Percentiles rank a stretch among this genome's conserved stretches.
Evolutionary conservation across 2,113 vertebrate genomes (phyloP).

Genomic region (Myanophis thanlyinensis): DNA sequence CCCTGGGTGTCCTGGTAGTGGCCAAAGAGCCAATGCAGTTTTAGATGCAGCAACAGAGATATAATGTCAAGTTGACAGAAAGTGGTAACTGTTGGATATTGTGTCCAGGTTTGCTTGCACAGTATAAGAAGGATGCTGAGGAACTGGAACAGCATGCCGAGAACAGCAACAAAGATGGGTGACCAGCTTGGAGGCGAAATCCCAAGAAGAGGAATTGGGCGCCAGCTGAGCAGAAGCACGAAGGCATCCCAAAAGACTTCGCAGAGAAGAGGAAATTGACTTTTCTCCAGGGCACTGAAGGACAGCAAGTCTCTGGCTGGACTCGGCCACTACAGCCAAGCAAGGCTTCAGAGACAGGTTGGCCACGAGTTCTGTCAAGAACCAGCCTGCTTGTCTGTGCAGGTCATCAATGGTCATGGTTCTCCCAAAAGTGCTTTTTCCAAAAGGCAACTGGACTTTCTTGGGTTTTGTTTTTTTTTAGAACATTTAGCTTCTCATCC

Average conservation of each 20-base stretch:
- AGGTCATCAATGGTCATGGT: not conserved
- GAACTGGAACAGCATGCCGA: not conserved
- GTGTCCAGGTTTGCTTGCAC: not conserved
- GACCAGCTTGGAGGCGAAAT: not conserved
- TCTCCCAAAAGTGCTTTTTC: not conserved
- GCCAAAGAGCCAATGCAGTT: not conserved
- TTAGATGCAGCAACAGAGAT: not conserved
- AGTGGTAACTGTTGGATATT: not conserved
- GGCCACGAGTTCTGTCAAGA: not conserved
- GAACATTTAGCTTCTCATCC: not conserved
- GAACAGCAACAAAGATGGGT: not conserved
- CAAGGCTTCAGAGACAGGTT: not conserved
- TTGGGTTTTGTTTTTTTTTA: not conserved
- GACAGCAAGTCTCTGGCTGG: not conserved
- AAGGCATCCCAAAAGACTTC: accelerated
- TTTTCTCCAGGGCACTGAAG: not conserved
- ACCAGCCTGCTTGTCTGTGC: not conserved
- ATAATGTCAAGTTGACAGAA: not conserved
- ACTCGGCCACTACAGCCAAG: not conserved
- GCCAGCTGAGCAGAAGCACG: not conserved
- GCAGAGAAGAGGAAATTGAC: not conserved
- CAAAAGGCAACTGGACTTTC: not conserved
- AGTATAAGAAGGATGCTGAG: not conserved
- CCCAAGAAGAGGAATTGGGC: not conserved
- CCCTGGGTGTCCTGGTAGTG: not conserved